Percentiles rank a stretch among this genome's conserved stretches.
phyloP scores from a whole-genome alignment of 2,797 vertebrate species.

The Balearica regulorum region DNA sequence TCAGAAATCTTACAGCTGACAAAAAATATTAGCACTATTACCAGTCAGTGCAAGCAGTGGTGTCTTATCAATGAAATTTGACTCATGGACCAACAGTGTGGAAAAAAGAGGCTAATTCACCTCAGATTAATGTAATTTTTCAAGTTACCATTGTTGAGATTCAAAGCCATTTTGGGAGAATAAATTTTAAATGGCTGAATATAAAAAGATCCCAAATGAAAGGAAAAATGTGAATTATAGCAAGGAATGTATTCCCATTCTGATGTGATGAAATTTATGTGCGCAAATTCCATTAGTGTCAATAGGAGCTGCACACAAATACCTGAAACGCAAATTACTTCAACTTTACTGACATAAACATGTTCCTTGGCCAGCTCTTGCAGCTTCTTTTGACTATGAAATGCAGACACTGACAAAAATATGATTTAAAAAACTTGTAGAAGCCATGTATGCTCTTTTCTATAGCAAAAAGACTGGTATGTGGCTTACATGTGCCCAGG shows the following conservation, averaged over 20 bases:
- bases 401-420: neutral
- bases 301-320: neutral
- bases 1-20: neutral
- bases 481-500: neutral
- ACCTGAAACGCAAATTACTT: neutral
- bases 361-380: neutral
- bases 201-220: neutral
- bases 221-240: neutral
- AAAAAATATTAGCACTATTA: neutral
- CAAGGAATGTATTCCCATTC: neutral
- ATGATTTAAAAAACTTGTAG: neutral
- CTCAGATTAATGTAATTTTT: constrained; percentile 10
- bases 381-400: neutral
- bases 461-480: neutral
- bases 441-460: neutral
- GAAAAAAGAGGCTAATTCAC: constrained; percentile 9
- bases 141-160: neutral
- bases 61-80: neutral
- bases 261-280: neutral
- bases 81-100: neutral
- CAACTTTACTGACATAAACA: neutral
- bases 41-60: neutral
- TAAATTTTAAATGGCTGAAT: neutral
- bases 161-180: neutral
- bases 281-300: neutral